Percentiles rank a stretch among this genome's conserved stretches.
These are phyloP conservation scores for Caenorhabditis afra DNA, from an alignment of 2,888 invertebrate genomes.

Conservation along the genomic window DNA sequence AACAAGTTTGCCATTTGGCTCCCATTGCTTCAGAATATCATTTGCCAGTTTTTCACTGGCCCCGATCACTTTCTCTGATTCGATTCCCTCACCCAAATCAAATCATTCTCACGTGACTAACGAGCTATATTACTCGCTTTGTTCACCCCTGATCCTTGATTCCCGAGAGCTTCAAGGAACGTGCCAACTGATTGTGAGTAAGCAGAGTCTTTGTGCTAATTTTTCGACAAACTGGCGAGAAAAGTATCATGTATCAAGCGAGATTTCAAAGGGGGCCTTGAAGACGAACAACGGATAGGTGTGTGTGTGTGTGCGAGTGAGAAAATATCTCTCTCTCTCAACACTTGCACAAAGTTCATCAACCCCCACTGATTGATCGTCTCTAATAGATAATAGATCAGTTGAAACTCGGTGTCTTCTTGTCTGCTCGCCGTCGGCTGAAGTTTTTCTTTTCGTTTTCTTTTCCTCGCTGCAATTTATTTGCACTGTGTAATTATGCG, in stretches of 20 bases:
- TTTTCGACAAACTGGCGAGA: constrained; percentile 11
- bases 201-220: constrained; percentile 2
- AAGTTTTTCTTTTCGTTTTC: constrained; percentile 2
- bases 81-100: too few relatives aligned
- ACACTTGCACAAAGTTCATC: constrained; percentile 41
- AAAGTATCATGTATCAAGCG: constrained; percentile 29
- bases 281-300: too few relatives aligned
- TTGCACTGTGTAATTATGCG: constrained; percentile 45
- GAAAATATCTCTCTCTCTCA: too few relatives aligned
- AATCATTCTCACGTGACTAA: too few relatives aligned
- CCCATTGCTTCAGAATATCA: too few relatives aligned
- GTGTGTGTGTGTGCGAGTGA: too few relatives aligned
- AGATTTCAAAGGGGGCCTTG: too few relatives aligned
- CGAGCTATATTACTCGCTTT: too few relatives aligned
- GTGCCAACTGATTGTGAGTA: not conserved
- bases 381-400: constrained; percentile 30
- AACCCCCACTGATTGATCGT: constrained; percentile 29
- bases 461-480: not conserved
- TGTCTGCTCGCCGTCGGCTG: constrained; percentile 2
- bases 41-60: too few relatives aligned
- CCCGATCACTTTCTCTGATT: too few relatives aligned
- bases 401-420: not conserved
- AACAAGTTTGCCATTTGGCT: too few relatives aligned
- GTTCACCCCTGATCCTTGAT: too few relatives aligned
- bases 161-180: not conserved